A percentile compares a stretch with the other conserved stretches of the same genome.
Conservation (phyloP, 2,113 vertebrate species). For the Neolamprologus kungweensis region DNA sequence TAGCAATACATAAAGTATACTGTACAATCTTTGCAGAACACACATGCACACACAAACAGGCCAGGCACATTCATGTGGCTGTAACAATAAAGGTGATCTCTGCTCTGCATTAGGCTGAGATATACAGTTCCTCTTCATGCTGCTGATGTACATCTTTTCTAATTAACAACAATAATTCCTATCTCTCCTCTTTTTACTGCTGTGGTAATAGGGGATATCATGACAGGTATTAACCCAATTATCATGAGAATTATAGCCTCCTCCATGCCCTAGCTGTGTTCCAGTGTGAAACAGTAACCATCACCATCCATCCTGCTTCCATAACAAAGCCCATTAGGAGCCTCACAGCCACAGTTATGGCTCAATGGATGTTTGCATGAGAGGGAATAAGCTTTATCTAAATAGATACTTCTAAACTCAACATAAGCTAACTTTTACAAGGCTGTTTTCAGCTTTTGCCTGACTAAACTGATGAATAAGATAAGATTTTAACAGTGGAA, state of each 20-base stretch:
- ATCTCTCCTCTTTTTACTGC: slow-evolving; percentile 48
- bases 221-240: slow-evolving; percentile 65
- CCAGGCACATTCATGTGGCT: background rate
- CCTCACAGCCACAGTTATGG: slow-evolving; percentile 2
- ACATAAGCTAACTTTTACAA: background rate
- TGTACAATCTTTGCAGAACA: background rate
- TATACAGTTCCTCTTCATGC: slow-evolving; percentile 19
- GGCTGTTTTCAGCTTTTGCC: background rate
- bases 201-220: slow-evolving; percentile 52
- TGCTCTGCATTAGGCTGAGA: slow-evolving; percentile 26
- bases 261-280: slow-evolving; percentile 29
- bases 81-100: slow-evolving; percentile 42
- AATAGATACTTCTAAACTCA: slow-evolving; percentile 16
- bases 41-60: background rate
- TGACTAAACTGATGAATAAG: background rate
- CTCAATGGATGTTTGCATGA: slow-evolving; percentile 18
- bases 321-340: slow-evolving; percentile 46
- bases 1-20: background rate
- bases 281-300: slow-evolving; percentile 30
- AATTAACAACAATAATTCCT: slow-evolving; percentile 39
- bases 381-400: slow-evolving; percentile 21
- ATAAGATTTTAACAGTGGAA: background rate
- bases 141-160: slow-evolving; percentile 48
- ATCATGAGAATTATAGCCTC: slow-evolving; percentile 48
- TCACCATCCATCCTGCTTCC: slow-evolving; percentile 41